Evolutionary conservation across 2,888 invertebrate species (phyloP), one percentile per base, ranked within the genome.

Genomic region (Lymantria dispar): DNA sequence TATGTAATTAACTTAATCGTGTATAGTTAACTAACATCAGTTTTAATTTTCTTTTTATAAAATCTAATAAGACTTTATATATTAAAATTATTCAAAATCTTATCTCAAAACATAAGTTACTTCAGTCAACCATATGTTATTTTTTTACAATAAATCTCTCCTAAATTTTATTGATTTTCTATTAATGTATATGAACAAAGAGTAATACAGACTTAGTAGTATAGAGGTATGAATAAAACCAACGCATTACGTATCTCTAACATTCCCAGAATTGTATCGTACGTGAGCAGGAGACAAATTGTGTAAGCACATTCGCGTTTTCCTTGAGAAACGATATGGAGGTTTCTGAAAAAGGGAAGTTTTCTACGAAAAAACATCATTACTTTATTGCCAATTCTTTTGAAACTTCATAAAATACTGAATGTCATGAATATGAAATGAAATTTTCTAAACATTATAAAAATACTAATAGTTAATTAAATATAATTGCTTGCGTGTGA

Each of bases 281-380:
- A 80, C 83, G 81, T 83, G 82, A 81, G 72, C 47, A 60, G 76
- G 72, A 74, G 76, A 77, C 77, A 80, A 83, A 80, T 79, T 78
- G 72, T 66, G 64, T 65, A 71, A 68, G 73, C 72, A 73, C 45
- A 52, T 52, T 42, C 39, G 15, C 40, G 74, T 78, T 78, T 76
- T 75, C 72, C 71, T 69, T 68, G 60, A 66, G 62, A 70, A 69
- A 68, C 72, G 70, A 78, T 76, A 72, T 65, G 58, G 70, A 74
- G 74, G 76, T 73, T 76, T 70, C 70, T 71, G 67, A 74, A 77
- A 74, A 68, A 33, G 65, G 64, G 61, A 70, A 71, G 68, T 76
- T 67, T 63, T 63, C 11, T 50, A 51, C 37, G 47, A 45, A 52
- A n/a, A 52, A 54, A 58, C 53, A 48, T 51, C 41, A 60, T 58